A percentile compares a stretch with the other conserved stretches of the same genome.
Evolutionary conservation across 1,140 invertebrate species (phyloP).

Genomic region (Musca vetustissima): DNA sequence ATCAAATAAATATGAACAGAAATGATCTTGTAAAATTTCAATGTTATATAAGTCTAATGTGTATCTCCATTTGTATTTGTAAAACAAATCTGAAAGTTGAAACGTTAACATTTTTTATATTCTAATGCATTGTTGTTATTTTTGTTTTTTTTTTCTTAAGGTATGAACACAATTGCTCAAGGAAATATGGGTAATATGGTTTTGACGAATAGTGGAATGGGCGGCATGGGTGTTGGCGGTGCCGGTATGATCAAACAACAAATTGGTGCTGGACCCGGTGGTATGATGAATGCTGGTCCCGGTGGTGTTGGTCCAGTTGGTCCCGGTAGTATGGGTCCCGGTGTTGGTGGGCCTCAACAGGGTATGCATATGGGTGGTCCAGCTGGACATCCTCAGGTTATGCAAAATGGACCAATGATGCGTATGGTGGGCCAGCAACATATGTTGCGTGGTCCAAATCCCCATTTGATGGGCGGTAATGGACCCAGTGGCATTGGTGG

Average conservation of each 20-base stretch:
- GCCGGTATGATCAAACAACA: conserved; percentile 63
- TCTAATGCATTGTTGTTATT: no score
- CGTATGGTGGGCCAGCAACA: conserved; percentile 62
- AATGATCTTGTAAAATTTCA: no score
- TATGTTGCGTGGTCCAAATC: conserved; percentile 43
- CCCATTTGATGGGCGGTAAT: conserved; percentile 43
- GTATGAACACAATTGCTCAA: conserved; percentile 64
- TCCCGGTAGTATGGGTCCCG: conserved; percentile 36
- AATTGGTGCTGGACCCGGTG: conserved; percentile 57
- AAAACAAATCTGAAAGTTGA: no score
- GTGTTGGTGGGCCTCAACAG: conserved; percentile 46
- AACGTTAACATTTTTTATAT: no score
- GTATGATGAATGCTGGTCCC: conserved; percentile 58
- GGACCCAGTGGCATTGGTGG: conserved; percentile 37
- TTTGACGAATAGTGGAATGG: conserved; percentile 71
- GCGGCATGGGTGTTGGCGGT: conserved; percentile 55
- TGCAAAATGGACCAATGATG: conserved; percentile 75
- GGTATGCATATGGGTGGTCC: conserved; percentile 54
- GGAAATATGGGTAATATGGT: conserved; percentile 68
- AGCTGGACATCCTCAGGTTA: conserved; percentile 28
- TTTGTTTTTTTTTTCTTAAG: conserved; percentile 43
- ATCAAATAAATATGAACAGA: no score
- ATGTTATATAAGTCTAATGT: no score
- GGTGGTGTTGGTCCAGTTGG: conserved; percentile 35
- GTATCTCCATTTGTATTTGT: no score